phyloP scores from a whole-genome alignment of 1,140 invertebrate species.

The Drosophila pallidifrons region DNA sequence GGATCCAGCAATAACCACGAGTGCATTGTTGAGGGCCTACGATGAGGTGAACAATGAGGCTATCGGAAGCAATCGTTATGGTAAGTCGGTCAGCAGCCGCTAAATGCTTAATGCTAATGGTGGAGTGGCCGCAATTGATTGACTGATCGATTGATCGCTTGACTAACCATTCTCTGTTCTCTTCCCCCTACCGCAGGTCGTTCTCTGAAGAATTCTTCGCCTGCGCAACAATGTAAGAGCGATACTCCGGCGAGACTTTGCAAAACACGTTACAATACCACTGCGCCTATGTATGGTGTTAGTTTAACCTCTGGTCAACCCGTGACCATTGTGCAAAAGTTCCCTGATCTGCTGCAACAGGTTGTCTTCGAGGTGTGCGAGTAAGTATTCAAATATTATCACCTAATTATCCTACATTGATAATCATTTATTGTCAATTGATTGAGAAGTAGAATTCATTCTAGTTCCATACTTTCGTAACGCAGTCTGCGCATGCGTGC shows the following conservation, averaged over 20 bases:
- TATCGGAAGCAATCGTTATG: conserved; percentile 79
- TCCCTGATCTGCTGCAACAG: conserved; percentile 96
- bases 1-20: conserved; percentile 90
- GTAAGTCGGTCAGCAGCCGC: conserved; percentile 79
- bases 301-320: conserved; percentile 96
- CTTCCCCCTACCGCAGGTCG: conserved; percentile 61
- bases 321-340: conserved; percentile 97
- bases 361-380: conserved; percentile 96
- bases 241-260: conserved; percentile 91
- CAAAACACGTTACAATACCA: conserved; percentile 95
- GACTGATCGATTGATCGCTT: conserved; percentile 38
- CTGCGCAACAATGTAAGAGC: conserved; percentile 85
- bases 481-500: too few relatives aligned
- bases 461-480: too few relatives aligned
- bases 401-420: not conserved
- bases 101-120: conserved; percentile 38
- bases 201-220: conserved; percentile 69
- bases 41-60: conserved; percentile 86
- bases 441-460: too few relatives aligned
- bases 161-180: conserved; percentile 12
- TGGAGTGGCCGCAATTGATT: conserved; percentile 47
- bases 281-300: conserved; percentile 96
- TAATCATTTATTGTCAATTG: not conserved
- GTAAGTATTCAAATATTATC: conserved; percentile 85
- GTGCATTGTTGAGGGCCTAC: conserved; percentile 89